These are phyloP conservation scores for Dicyrtoma fusca DNA, from an alignment of 2,888 invertebrate species.

Conservation along the genomic window DNA sequence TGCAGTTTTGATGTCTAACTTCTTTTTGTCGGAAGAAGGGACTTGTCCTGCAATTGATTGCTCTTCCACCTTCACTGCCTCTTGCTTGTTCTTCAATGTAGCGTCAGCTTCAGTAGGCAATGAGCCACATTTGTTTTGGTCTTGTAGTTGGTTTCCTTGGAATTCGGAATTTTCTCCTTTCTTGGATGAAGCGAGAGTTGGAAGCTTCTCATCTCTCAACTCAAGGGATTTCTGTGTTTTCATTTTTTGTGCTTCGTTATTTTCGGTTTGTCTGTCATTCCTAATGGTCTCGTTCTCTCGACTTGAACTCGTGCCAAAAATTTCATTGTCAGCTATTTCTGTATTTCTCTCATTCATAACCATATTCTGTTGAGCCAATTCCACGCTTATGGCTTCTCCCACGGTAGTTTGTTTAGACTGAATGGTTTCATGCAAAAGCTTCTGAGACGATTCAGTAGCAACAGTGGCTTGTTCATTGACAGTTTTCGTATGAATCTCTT, in stretches of 20 bases:
- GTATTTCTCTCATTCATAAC: no score
- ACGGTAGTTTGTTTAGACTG: not conserved
- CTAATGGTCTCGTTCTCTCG: not conserved
- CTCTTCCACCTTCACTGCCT: not conserved
- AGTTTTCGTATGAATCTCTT: no score
- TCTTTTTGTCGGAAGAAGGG: no score
- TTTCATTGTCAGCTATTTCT: constrained; percentile 22
- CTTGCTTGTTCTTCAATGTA: not conserved
- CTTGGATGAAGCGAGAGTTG: no score
- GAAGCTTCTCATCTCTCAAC: no score
- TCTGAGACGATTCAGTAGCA: no score
- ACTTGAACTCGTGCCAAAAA: not conserved
- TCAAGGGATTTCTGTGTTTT: no score
- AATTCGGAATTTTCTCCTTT: not conserved
- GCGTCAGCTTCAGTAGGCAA: not conserved
- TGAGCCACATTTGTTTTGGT: not conserved
- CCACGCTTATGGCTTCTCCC: no score
- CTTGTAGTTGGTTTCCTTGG: not conserved
- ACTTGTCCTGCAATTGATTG: not conserved
- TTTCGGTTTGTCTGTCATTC: no score
- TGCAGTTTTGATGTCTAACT: no score
- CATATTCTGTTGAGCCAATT: not conserved
- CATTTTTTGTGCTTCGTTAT: no score
- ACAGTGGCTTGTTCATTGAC: no score
- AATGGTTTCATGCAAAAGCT: not conserved